Evolutionary conservation across 2,113 vertebrate genomes (phyloP).

Genomic region (Hystrix brachyura): DNA sequence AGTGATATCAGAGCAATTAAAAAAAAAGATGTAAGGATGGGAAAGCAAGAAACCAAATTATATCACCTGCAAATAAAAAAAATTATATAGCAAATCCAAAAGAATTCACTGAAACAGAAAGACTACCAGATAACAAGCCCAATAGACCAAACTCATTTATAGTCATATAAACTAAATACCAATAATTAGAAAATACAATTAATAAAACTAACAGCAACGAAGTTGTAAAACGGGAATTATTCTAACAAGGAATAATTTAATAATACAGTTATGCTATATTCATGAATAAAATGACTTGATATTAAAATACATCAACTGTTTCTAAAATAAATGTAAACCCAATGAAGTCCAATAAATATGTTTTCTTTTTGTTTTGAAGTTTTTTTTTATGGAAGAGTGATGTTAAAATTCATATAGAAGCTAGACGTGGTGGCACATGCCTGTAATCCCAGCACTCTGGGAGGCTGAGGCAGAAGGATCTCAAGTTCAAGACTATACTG

Average conservation of each 20-base stretch:
- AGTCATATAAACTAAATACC: neutral
- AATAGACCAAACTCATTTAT: neutral
- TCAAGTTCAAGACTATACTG: neutral
- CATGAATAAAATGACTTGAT: neutral
- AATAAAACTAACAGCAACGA: constrained; percentile 17
- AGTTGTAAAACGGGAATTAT: constrained; percentile 6
- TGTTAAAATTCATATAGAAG: neutral
- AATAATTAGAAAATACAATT: constrained; percentile 17
- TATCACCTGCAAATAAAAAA: constrained; percentile 14
- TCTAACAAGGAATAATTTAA: constrained; percentile 28
- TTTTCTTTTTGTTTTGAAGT: neutral
- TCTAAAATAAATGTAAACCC: constrained; percentile 48
- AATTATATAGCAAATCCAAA: neutral
- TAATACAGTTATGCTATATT: neutral
- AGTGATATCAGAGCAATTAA: neutral
- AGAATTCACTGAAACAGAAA: constrained; percentile 27
- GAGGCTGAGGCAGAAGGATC: neutral
- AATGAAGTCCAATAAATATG: neutral
- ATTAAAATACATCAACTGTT: neutral
- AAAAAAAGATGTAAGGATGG: neutral
- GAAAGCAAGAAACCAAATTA: constrained; percentile 38
- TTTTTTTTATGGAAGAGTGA: neutral
- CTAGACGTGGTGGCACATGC: neutral
- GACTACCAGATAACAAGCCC: neutral
- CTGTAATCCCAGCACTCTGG: neutral